A percentile compares a stretch with the other conserved stretches of the same genome.
Evolutionary conservation across 1,140 invertebrate genomes (phyloP).

Genomic region (Andricus grossulariae): DNA sequence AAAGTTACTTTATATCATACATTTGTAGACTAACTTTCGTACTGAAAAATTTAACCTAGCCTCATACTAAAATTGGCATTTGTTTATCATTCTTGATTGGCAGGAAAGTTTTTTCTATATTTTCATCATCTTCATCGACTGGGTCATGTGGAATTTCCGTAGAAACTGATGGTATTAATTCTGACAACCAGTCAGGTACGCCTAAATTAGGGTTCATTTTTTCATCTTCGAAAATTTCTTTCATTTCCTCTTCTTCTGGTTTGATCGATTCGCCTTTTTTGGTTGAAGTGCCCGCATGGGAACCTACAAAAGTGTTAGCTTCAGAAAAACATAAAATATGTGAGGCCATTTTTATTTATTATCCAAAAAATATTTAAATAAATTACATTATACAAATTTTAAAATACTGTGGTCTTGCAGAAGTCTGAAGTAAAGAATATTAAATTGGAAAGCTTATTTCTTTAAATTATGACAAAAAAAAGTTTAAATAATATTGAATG

Average conservation of each 20-base stretch:
- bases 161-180: background rate
- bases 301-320: background rate
- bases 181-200: background rate
- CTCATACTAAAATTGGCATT: background rate
- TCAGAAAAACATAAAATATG: background rate
- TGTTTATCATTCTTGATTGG: conserved; percentile 10
- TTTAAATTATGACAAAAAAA: too few relatives aligned
- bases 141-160: conserved; percentile 19
- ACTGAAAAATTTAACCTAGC: background rate
- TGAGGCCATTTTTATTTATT: background rate
- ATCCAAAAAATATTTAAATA: background rate
- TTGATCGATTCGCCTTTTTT: background rate
- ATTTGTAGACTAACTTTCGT: background rate
- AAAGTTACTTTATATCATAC: background rate
- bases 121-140: background rate
- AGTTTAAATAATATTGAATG: too few relatives aligned
- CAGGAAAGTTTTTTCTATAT: background rate
- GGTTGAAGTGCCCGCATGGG: background rate
- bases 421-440: too few relatives aligned
- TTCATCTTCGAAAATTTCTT: background rate
- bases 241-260: background rate
- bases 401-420: too few relatives aligned
- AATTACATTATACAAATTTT: background rate
- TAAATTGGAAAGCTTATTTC: too few relatives aligned
- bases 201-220: background rate